Evolutionary conservation across 64 coral and sea anemone species (phyloP).

Genomic region (Catalaphyllia jardinei): DNA sequence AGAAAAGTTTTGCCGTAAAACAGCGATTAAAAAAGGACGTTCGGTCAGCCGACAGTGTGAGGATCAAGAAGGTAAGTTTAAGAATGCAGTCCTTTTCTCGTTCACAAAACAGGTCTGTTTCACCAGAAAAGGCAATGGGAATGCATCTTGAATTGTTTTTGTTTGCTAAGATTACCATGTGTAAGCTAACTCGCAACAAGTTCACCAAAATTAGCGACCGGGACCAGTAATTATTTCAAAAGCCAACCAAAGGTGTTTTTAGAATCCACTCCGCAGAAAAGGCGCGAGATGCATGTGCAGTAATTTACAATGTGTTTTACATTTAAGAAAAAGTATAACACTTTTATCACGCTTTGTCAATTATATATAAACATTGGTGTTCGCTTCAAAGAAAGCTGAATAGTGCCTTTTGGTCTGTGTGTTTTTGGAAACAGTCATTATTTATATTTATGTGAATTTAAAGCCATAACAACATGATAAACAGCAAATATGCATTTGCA

Average conservation of each 20-base stretch:
- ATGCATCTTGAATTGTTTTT: neutral
- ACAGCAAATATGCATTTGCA: neutral
- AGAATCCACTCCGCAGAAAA: neutral
- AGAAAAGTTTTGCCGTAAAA: constrained; percentile 13
- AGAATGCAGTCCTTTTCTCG: neutral
- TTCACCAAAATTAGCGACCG: neutral
- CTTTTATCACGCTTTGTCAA: too few species aligned
- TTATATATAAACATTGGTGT: too few species aligned
- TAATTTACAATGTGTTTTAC: neutral
- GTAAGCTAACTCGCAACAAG: neutral
- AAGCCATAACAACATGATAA: neutral
- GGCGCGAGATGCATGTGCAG: neutral
- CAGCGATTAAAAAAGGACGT: constrained; percentile 10
- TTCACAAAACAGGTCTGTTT: neutral
- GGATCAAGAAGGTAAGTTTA: constrained; percentile 36
- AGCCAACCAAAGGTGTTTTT: neutral
- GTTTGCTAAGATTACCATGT: neutral
- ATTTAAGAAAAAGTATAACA: too few species aligned
- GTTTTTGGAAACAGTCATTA: neutral
- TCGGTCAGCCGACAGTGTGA: neutral
- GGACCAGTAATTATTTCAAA: constrained; percentile 24
- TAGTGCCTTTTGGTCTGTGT: neutral
- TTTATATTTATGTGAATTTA: neutral
- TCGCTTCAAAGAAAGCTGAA: neutral
- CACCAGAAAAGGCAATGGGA: neutral